Evolutionary conservation across 2,113 vertebrate species (phyloP).

Genomic region (Eleginops maclovinus): DNA sequence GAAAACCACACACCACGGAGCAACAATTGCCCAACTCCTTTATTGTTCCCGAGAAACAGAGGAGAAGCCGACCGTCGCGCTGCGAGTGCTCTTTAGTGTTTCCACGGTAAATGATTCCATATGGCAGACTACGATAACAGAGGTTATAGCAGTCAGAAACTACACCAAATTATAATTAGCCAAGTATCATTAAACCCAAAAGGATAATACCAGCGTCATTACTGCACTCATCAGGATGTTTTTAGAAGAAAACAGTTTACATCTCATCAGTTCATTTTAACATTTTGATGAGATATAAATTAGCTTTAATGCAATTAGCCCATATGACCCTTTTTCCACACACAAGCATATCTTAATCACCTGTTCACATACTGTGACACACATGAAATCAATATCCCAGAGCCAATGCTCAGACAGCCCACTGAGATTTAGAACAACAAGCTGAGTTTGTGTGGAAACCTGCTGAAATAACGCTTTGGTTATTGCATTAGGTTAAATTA

Average conservation of each 20-base stretch:
- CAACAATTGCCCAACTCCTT: conserved; percentile 24
- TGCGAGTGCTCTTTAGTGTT: conserved; percentile 34
- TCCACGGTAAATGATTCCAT: conserved; percentile 55
- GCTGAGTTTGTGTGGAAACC: not conserved
- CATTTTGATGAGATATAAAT: conserved; percentile 59
- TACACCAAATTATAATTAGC: conserved; percentile 58
- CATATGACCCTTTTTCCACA: conserved; percentile 5
- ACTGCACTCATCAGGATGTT: conserved; percentile 39
- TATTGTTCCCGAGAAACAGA: conserved; percentile 25
- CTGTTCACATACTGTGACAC: not conserved
- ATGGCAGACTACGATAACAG: conserved; percentile 46
- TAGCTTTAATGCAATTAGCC: conserved; percentile 13
- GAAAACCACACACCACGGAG: conserved; percentile 30
- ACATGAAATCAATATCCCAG: conserved; percentile 21
- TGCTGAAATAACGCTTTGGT: not conserved
- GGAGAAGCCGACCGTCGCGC: conserved; percentile 7
- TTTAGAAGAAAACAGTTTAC: conserved; percentile 54
- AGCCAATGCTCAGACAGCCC: not conserved
- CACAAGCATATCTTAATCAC: conserved; percentile 9
- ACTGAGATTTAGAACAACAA: conserved; percentile 4
- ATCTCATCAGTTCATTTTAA: conserved; percentile 62
- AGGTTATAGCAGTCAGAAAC: conserved; percentile 27
- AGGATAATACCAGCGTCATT: conserved; percentile 56
- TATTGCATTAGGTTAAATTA: not conserved
- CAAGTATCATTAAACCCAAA: conserved; percentile 63